These are phyloP conservation scores for Drosophila dunni DNA, from an alignment of 1,140 invertebrate species.

Conservation along the genomic window DNA sequence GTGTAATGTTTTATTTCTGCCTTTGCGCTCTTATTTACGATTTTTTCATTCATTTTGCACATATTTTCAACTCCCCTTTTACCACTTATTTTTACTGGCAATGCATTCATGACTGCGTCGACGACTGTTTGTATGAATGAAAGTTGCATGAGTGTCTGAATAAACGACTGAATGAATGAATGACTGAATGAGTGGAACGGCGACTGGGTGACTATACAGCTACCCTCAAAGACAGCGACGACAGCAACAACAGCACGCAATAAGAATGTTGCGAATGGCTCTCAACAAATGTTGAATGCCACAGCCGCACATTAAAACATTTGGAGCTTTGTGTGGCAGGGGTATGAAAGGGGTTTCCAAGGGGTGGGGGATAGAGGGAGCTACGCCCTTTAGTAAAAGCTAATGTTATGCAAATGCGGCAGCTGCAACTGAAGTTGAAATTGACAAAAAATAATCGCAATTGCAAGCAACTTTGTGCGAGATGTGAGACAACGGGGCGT, in stretches of 20 bases:
- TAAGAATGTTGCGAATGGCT: conserved; percentile 74
- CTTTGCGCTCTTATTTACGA: conserved; percentile 81
- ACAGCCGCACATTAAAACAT: conserved; percentile 76
- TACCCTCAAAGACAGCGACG: neutral
- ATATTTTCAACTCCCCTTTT: conserved; percentile 28
- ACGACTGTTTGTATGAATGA: conserved; percentile 70
- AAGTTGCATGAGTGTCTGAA: conserved; percentile 75
- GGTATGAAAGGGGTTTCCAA: too few species aligned
- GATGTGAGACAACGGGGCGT: conserved; percentile 47
- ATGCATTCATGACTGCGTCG: conserved; percentile 55
- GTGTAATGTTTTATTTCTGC: conserved; percentile 70
- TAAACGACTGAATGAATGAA: conserved; percentile 71
- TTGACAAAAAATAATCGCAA: conserved; percentile 53
- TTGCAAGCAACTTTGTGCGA: conserved; percentile 29
- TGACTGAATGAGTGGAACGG: conserved; percentile 55
- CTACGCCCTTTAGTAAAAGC: neutral
- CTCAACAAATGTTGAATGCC: conserved; percentile 38
- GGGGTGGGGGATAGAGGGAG: too few species aligned
- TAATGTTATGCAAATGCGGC: conserved; percentile 56
- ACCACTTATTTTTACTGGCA: conserved; percentile 43
- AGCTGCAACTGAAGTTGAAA: conserved; percentile 29
- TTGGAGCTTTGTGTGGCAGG: conserved; percentile 23
- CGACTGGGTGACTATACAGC: conserved; percentile 10
- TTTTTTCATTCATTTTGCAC: conserved; percentile 57
- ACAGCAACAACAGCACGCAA: conserved; percentile 12